Evolutionary conservation across 2,113 vertebrate genomes (phyloP).

Genomic region (Hemichromis elongatus): DNA sequence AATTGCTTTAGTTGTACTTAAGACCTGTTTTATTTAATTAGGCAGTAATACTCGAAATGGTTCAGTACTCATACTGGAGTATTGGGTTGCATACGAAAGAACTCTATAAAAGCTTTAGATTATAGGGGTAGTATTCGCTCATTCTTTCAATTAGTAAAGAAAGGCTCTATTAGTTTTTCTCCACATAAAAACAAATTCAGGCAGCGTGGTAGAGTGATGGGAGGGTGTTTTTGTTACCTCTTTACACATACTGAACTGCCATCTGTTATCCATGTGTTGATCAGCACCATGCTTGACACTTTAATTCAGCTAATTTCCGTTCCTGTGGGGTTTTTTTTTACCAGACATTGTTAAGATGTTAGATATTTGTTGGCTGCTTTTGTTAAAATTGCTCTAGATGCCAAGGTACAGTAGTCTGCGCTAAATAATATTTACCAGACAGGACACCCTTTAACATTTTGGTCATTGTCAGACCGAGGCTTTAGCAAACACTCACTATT

Average conservation of each 20-base stretch:
- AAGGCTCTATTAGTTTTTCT: not conserved
- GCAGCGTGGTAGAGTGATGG: not conserved
- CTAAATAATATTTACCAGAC: not conserved
- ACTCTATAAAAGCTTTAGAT: not conserved
- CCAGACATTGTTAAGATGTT: not conserved
- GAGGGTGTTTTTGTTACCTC: not conserved
- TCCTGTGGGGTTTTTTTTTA: not conserved
- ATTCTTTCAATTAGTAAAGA: not conserved
- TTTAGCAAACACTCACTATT: not conserved
- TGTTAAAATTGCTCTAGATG: not conserved
- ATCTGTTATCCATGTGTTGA: slow-evolving; percentile 20
- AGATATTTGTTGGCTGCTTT: not conserved
- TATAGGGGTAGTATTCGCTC: not conserved
- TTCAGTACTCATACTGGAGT: not conserved
- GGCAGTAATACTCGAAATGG: not conserved
- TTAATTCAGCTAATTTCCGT: not conserved
- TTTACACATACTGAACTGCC: not conserved
- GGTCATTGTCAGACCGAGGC: not conserved
- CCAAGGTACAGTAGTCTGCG: not conserved
- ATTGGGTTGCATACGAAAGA: not conserved
- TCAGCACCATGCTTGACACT: not conserved
- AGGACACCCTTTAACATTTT: slow-evolving; percentile 10
- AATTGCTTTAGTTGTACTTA: slow-evolving; percentile 1
- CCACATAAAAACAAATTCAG: not conserved
- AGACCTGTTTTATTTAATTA: slow-evolving; percentile 2